Base-by-base conservation (phyloP, 92 coral and sea anemone genomes). In the Metridium senile region DNA sequence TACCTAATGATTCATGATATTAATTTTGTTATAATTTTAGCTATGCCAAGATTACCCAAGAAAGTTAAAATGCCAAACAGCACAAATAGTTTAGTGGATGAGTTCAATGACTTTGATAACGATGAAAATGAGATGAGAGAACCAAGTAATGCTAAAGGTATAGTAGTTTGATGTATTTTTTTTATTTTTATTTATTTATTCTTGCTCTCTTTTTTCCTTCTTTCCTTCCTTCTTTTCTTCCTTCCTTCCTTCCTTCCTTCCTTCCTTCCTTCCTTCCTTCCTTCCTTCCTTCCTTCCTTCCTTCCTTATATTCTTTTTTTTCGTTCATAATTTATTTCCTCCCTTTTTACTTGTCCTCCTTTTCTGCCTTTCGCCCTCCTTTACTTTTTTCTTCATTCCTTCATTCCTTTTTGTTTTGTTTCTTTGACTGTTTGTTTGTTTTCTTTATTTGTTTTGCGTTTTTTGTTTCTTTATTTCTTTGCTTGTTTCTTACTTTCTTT, bases 41-140 rank as follows among this genome's bases (percentile, higher is more conserved):
- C n/a, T n/a, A n/a, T 78, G 82, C 82, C 82, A 20, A 28, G 49
- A 9, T 31, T 47, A n/a, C 75, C 82, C 17, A 78, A 78, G 71
- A 66, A 69, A 56, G 33, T 51, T 67, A 78, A 78, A 31, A 33
- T 62, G 63, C 31, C 74, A 0, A 27, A 26, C 13, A 66, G 9
- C 1, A 25, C 31, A 26, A 76, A 62, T n/a, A 71, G 43, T 29
- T 35, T 71, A 35, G 76, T 26, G 17, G 30, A 71, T 17, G 76
- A 71, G 54, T 65, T 76, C 33, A 58, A 29, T 16, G 72, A 62
- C 9, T 76, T 65, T 65, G 81, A 65, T 18, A 34, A 61, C 31
- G 81, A 76, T 23, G 58, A 49, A 25, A 66, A 23, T 66, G 71
- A 33, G 4, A 26, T 66, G 20, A 33, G n/a, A 0, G 79, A 74